phyloP scores from a whole-genome alignment of 2,888 invertebrate species.

The Cerastoderma edule region DNA sequence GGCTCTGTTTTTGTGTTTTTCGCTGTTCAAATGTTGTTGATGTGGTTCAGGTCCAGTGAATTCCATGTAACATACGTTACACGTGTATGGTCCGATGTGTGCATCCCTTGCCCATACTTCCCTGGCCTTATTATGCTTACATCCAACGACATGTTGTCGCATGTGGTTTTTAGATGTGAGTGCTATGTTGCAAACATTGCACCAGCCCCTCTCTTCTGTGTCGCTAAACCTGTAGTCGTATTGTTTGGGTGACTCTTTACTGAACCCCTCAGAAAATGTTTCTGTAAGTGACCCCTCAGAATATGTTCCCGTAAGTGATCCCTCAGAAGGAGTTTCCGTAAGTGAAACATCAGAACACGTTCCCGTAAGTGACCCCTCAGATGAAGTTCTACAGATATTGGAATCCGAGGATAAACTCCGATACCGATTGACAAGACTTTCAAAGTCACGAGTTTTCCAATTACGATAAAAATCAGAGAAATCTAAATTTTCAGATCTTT shows the following conservation, averaged over 20 bases:
- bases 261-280: not conserved
- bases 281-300: too few relatives aligned
- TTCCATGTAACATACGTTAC: conserved; percentile 67
- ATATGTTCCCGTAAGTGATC: too few relatives aligned
- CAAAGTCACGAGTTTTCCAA: too few relatives aligned
- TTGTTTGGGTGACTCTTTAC: not conserved
- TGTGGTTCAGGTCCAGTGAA: conserved; percentile 72
- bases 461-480: too few relatives aligned
- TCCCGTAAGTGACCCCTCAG: conserved; percentile 10
- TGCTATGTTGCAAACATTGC: conserved; percentile 62
- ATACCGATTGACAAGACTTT: too few relatives aligned
- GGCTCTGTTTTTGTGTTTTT: conserved; percentile 66
- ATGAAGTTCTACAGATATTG: conserved; percentile 9
- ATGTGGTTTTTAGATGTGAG: conserved; percentile 63
- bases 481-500: too few relatives aligned
- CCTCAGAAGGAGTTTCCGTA: too few relatives aligned
- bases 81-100: conserved; percentile 28
- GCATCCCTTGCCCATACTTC: conserved; percentile 4
- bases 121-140: conserved; percentile 63
- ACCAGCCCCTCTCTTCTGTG: conserved; percentile 54
- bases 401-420: conserved; percentile 9
- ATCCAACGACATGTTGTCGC: conserved; percentile 64
- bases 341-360: too few relatives aligned
- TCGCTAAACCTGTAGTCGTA: conserved; percentile 13
- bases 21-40: conserved; percentile 70